Evolutionary conservation across 2,888 invertebrate genomes (phyloP).

Genomic region (Bhutanitis thaidina): DNA sequence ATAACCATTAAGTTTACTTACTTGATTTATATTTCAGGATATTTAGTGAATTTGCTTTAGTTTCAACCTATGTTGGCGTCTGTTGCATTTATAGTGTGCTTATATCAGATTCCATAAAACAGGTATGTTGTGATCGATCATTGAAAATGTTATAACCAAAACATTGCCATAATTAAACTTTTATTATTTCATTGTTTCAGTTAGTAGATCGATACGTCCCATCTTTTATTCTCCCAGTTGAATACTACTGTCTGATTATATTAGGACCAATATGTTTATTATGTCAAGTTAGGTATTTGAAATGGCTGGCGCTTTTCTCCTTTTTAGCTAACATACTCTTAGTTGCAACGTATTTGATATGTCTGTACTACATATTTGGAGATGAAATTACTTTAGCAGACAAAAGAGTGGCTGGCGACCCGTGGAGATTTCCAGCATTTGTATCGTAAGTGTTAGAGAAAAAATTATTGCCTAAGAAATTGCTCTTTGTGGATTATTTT

Average conservation of each 20-base stretch:
- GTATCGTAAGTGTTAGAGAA: slow-evolving; percentile 83
- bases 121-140: slow-evolving; percentile 60
- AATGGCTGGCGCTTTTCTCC: slow-evolving; percentile 93
- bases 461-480: too few relatives aligned
- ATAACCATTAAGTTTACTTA: too few relatives aligned
- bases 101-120: slow-evolving; percentile 83
- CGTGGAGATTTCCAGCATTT: slow-evolving; percentile 88
- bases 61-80: slow-evolving; percentile 85
- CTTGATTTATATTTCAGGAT: slow-evolving; percentile 45
- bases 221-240: slow-evolving; percentile 47
- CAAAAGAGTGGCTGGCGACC: slow-evolving; percentile 75
- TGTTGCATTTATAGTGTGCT: slow-evolving; percentile 89
- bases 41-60: slow-evolving; percentile 81
- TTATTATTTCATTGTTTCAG: slow-evolving; percentile 42
- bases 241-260: slow-evolving; percentile 65
- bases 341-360: slow-evolving; percentile 87
- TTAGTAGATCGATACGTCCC: slow-evolving; percentile 60
- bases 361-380: slow-evolving; percentile 90
- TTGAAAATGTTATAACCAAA: background rate
- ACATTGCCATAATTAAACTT: slow-evolving; percentile 9
- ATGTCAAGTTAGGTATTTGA: slow-evolving; percentile 84
- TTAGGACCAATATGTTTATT: slow-evolving; percentile 57
- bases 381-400: slow-evolving; percentile 61
- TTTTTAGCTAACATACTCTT: slow-evolving; percentile 92
- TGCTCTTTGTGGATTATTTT: too few relatives aligned